Percentiles rank a stretch among this genome's conserved stretches.
Evolutionary conservation across 2,797 vertebrate species (phyloP).

Genomic region (Phataginus tricuspis): DNA sequence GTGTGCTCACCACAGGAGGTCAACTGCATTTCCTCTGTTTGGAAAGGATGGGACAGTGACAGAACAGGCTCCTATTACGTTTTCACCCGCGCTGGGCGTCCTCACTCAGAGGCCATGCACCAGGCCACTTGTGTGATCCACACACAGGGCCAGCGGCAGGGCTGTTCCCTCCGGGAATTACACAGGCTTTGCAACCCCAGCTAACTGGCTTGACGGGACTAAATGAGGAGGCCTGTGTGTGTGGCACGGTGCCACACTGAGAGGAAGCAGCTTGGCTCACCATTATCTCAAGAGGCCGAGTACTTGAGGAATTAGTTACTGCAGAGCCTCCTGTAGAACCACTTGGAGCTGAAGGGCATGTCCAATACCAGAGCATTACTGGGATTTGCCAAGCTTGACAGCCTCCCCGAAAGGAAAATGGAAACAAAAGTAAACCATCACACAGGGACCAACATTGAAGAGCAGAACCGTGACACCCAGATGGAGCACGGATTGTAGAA

Average conservation of each 20-base stretch:
- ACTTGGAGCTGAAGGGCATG: conserved; percentile 60
- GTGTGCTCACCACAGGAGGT: no score
- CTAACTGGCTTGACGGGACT: background rate
- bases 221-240: background rate
- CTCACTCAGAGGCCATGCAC: background rate
- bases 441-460: no score
- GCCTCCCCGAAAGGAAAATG: conserved; percentile 29
- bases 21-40: background rate
- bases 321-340: conserved; percentile 64
- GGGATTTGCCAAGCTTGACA: conserved; percentile 30
- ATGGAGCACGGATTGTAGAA: no score
- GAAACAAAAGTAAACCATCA: background rate
- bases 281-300: conserved; percentile 49
- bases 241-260: background rate
- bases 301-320: conserved; percentile 63
- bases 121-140: rapidly evolving
- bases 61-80: rapidly evolving
- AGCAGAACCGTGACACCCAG: no score
- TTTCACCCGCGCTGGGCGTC: background rate
- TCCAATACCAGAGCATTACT: conserved; percentile 48
- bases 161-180: background rate
- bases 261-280: background rate
- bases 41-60: rapidly evolving
- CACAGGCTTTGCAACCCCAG: background rate
- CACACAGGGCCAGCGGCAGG: background rate